phyloP scores from a whole-genome alignment of 1,140 invertebrate genomes.

The Drosophila pseudoananassae region DNA sequence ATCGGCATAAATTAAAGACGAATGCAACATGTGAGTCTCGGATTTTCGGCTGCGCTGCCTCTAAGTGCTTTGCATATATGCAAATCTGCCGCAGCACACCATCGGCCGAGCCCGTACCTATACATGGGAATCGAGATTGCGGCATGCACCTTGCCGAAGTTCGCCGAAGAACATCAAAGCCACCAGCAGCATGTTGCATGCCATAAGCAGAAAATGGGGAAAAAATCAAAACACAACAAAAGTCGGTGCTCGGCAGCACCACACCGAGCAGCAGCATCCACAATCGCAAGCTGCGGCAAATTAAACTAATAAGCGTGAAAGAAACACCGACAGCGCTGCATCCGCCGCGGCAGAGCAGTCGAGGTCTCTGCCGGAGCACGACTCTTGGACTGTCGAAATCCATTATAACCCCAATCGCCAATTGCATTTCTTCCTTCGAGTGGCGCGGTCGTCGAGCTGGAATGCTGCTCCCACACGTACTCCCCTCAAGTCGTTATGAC shows the following conservation, averaged over 20 bases:
- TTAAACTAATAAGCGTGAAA: slow-evolving; percentile 81
- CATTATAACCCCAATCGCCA: slow-evolving; percentile 82
- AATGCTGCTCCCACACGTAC: slow-evolving; percentile 11
- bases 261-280: slow-evolving; percentile 25
- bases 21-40: slow-evolving; percentile 75
- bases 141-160: slow-evolving; percentile 62
- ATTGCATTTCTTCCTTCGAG: slow-evolving; percentile 83
- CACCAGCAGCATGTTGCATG: slow-evolving; percentile 70
- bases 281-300: slow-evolving; percentile 56
- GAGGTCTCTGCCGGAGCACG: slow-evolving; percentile 46
- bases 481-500: background rate
- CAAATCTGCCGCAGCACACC: slow-evolving; percentile 51
- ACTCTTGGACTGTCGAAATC: slow-evolving; percentile 79
- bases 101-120: slow-evolving; percentile 1
- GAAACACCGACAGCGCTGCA: slow-evolving; percentile 58
- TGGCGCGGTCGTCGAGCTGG: slow-evolving; percentile 60
- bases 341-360: slow-evolving; percentile 19
- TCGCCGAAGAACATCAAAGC: slow-evolving; percentile 32
- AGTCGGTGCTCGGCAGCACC: slow-evolving; percentile 2
- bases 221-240: slow-evolving; percentile 28
- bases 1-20: slow-evolving; percentile 75
- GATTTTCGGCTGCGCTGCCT: slow-evolving; percentile 57
- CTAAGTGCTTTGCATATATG: slow-evolving; percentile 78
- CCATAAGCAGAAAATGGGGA: slow-evolving; percentile 46
- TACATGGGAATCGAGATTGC: slow-evolving; percentile 29